These are phyloP conservation scores for Scaptomyza hsui DNA, from an alignment of 1,140 invertebrate genomes.

Conservation along the genomic window DNA sequence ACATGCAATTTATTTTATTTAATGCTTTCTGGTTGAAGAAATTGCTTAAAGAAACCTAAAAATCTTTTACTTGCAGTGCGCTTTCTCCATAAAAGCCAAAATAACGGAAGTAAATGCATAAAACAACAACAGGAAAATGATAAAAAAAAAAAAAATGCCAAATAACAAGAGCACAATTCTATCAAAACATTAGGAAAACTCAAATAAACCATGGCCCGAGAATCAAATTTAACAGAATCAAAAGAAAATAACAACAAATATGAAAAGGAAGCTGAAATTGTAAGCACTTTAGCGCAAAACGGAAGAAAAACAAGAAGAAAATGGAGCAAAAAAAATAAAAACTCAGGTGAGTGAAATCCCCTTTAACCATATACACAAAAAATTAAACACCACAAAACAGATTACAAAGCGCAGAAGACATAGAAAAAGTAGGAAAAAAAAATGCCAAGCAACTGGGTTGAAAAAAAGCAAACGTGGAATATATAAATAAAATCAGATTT, in stretches of 20 bases:
- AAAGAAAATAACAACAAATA: constrained; percentile 2
- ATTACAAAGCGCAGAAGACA: constrained; percentile 48
- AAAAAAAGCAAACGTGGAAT: constrained; percentile 48
- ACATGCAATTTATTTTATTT: neutral
- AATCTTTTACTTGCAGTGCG: neutral
- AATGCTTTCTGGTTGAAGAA: neutral
- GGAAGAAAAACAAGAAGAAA: constrained; percentile 6
- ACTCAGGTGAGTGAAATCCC: constrained; percentile 41
- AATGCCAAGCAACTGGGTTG: constrained; percentile 18
- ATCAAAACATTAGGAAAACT: constrained; percentile 13
- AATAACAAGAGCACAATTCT: constrained; percentile 8
- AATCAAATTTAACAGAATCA: constrained; percentile 20
- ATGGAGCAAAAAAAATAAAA: constrained; percentile 14
- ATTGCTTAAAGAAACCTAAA: neutral
- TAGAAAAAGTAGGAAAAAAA: neutral
- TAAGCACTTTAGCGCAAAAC: constrained; percentile 1
- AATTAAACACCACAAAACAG: constrained; percentile 56
- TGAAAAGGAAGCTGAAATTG: neutral
- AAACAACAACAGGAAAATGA: constrained; percentile 8
- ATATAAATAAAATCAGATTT: constrained; percentile 77
- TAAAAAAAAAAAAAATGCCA: constrained; percentile 3
- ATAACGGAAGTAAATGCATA: constrained; percentile 11
- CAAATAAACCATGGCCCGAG: constrained; percentile 3
- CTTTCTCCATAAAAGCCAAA: neutral
- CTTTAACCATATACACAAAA: constrained; percentile 45